Conservation (phyloP, 2,113 vertebrate genomes). For the Eolophus roseicapilla region DNA sequence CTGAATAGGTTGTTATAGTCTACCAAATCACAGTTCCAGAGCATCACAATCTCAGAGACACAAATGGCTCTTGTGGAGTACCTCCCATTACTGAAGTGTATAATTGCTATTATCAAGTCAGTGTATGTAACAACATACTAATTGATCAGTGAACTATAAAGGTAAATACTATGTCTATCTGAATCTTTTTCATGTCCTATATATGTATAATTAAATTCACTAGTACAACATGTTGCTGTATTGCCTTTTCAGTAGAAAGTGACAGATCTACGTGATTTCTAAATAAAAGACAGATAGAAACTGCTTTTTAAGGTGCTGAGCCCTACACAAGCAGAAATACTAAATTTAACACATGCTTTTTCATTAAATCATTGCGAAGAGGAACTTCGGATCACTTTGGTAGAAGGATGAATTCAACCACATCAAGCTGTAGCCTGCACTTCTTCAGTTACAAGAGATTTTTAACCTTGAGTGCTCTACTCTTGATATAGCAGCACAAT, state of each 20-base stretch:
- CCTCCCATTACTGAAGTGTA: neutral
- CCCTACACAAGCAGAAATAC: neutral
- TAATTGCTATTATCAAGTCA: slow-evolving; percentile 42
- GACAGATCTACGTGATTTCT: neutral
- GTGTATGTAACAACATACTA: slow-evolving; percentile 1
- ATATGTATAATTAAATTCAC: neutral
- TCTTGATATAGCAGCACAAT: neutral
- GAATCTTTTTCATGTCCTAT: neutral
- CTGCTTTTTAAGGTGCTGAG: neutral
- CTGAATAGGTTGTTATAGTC: neutral
- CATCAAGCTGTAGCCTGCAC: neutral
- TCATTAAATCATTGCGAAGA: neutral
- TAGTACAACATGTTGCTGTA: neutral
- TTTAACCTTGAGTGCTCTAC: neutral
- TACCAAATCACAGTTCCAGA: neutral
- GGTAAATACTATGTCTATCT: slow-evolving; percentile 19
- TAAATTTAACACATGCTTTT: neutral
- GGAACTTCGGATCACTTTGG: neutral
- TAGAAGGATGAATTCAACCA: neutral
- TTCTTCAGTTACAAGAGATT: neutral
- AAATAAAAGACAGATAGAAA: neutral
- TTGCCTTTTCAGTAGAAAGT: neutral
- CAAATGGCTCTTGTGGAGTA: slow-evolving; percentile 5
- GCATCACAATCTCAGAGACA: neutral
- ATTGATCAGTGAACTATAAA: slow-evolving; percentile 13